Base-by-base conservation (phyloP, 2,113 vertebrate genomes). In the Alethe castanea region DNA sequence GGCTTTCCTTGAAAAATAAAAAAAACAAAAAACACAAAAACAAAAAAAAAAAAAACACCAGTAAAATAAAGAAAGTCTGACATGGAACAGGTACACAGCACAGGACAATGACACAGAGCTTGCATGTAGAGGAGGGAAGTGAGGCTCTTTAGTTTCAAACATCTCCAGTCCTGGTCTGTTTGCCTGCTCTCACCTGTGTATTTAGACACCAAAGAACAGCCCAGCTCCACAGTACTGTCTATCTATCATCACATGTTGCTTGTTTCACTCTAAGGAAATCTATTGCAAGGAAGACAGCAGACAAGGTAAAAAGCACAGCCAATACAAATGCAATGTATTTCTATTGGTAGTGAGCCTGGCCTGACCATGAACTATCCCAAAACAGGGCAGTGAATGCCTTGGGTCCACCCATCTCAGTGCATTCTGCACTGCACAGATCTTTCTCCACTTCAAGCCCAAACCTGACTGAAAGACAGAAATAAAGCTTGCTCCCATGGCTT, bases 401-500 rank as follows among this genome's bases (percentile, higher is more conserved):
- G 16, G 14, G 25, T 65, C 7, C 40, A 50, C 29, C 8, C 13
- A 31, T 14, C 47, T 59, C 23, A 23, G 9, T 24, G 6, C 33
- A 8, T 61, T 76, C 84, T 62, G 36, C 26, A 45, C 24, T 11
- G 9, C 19, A 45, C 31, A 54, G 36, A 52, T 50, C 62, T 83
- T 65, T 48, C 67, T 53, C 60, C 29, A n/a, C 56, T 77, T 94
- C 16, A 80, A 88, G 62, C 19, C 50, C 38, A 90, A 72, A 71
- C 29, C 42, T 52, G 24, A 42, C 85, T 92, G 67, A 90, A 95
- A 95, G 40, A 11, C 11, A 89, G 31, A 92, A 79, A 90, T 45
- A 67, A 91, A 94, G 31, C 29, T 83, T 90, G 84, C 36, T 92
- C 70, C 90, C n/a, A 24, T 56, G 67, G 56, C 40, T 93, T 91